phyloP scores from a whole-genome alignment of 2,888 invertebrate genomes.

The Cactoblastis cactorum region DNA sequence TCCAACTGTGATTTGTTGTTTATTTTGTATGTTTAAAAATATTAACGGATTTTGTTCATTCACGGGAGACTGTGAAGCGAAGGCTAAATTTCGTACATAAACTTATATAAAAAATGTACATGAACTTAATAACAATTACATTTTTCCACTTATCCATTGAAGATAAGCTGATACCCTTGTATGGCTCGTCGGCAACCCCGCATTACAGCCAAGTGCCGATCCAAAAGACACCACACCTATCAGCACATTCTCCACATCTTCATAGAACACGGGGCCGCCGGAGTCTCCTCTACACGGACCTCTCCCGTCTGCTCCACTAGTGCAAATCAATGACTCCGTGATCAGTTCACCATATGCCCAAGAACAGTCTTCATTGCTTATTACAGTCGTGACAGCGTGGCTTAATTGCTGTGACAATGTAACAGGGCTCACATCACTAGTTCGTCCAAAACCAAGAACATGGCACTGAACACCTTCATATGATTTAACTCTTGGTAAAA shows the following conservation, averaged over 20 bases:
- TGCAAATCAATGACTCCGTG: constrained; percentile 19
- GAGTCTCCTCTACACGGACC: constrained; percentile 24
- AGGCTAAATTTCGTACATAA: too few relatives aligned
- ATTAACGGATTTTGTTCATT: too few relatives aligned
- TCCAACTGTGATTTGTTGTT: too few relatives aligned
- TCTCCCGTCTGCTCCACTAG: constrained; percentile 11
- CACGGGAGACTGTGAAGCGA: too few relatives aligned
- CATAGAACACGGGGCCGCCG: constrained; percentile 20
- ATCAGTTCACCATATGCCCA: constrained; percentile 14
- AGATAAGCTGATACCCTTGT: constrained; percentile 21
- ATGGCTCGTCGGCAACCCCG: constrained; percentile 22
- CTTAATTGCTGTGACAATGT: constrained; percentile 14
- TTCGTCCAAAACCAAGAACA: constrained; percentile 34
- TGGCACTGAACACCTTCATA: constrained; percentile 22
- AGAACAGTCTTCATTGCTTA: constrained; percentile 1
- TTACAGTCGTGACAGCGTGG: constrained; percentile 11
- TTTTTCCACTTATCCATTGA: constrained; percentile 22
- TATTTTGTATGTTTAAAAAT: too few relatives aligned
- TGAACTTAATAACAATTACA: background rate
- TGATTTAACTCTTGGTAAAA: constrained; percentile 22
- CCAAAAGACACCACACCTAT: constrained; percentile 27
- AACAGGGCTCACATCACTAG: constrained; percentile 20
- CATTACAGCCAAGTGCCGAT: constrained; percentile 20
- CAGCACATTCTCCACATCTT: constrained; percentile 7
- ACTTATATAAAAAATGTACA: background rate